Conservation (phyloP, 2,113 vertebrate species). For the Mandrillus leucophaeus region DNA sequence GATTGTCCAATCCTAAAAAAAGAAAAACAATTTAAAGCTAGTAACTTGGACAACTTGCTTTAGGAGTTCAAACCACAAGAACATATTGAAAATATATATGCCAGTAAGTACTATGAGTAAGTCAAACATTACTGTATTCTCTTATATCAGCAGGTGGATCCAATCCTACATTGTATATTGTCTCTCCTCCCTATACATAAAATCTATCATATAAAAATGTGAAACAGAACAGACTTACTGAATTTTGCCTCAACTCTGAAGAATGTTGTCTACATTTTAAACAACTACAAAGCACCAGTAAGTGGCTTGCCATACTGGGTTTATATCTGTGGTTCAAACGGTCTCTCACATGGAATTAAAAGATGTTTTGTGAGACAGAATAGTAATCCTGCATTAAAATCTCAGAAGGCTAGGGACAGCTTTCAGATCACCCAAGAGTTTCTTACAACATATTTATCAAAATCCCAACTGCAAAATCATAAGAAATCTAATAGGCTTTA, state of each 20-base stretch:
- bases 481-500: constrained; percentile 17
- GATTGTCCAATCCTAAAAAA: background rate
- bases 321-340: background rate
- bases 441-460: constrained; percentile 3
- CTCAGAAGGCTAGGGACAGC: background rate
- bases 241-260: background rate
- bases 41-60: background rate
- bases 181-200: background rate
- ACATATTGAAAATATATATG: background rate
- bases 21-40: constrained; percentile 11
- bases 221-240: background rate
- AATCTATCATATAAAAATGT: background rate
- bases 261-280: background rate
- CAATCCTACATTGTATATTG: background rate
- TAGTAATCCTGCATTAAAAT: background rate
- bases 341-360: background rate
- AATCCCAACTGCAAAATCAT: constrained; percentile 19
- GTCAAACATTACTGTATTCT: background rate
- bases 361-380: background rate
- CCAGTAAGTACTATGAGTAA: background rate
- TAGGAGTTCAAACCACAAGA: background rate
- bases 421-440: constrained; percentile 35
- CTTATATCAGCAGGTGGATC: background rate
- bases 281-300: background rate
- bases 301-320: background rate